Base-by-base conservation (phyloP, 2,888 invertebrate species). In the Drosophila recens region DNA sequence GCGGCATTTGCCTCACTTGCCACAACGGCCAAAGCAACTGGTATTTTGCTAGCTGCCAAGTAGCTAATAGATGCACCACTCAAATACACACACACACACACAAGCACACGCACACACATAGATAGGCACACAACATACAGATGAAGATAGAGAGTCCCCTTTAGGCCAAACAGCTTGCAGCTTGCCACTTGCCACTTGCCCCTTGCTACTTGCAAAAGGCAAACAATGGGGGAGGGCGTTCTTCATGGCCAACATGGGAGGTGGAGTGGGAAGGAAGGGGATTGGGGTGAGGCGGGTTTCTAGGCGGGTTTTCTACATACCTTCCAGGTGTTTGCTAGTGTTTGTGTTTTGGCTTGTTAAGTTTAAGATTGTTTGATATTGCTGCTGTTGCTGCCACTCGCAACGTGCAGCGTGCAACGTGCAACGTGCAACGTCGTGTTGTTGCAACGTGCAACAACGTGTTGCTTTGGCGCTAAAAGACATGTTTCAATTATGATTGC, bases 401-500 rank as follows among this genome's bases (percentile, higher is more conserved):
- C 13, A 38, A 56, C 40, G 51, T 65, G 72, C 33, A 53, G 58
- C 43, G 49, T 68, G 83, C 75, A 75, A 74, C 68, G 82, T 87
- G n/a, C 13, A 38, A 74, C 68, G 82, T 87, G n/a, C 13, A 38
- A 27, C 23, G 23, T 23, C 27, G 27, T 89, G 86, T 71, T 71
- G 84, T n/a, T 38, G 38, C 38, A n/a, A 38, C 81, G 80, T n/a
- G n/a, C n/a, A n/a, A 38, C 81, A 80, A 81, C 82, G 82, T 58
- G 80, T 59, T 59, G 71, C 87, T 90, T 90, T 87, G 90, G 91
- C 89, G 90, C 91, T 90, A 90, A 90, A 90, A 90, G 89, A 89
- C 91, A 87, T 90, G 90, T 90, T 91, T 76, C 89, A 90, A 87
- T 87, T 90, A 87, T 91, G 87, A 87, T 89, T 89, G 90, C 72